Percentiles rank a stretch among this genome's conserved stretches.
Conservation (phyloP, 1,140 invertebrate genomes). For the Ceratoteleas bidentatus region DNA sequence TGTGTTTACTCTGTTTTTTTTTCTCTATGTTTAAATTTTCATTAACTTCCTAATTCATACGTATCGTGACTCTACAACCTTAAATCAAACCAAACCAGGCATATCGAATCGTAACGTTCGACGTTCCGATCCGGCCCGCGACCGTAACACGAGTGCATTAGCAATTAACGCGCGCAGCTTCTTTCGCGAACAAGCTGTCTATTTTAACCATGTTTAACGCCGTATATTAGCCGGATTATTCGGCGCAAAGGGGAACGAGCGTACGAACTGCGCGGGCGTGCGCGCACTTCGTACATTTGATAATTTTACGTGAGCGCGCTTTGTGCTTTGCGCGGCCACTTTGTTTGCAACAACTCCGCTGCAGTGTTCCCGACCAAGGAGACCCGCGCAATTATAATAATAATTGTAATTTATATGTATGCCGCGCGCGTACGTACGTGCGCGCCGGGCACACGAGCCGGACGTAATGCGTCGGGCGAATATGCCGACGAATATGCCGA, state of each 20-base stretch:
- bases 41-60: too few species aligned
- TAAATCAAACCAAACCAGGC: too few species aligned
- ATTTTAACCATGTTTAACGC: slow-evolving; percentile 65
- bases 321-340: slow-evolving; percentile 43
- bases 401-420: slow-evolving; percentile 66
- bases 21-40: too few species aligned
- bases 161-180: slow-evolving; percentile 53
- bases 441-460: slow-evolving; percentile 30
- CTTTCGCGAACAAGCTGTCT: slow-evolving; percentile 58
- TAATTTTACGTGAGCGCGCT: slow-evolving; percentile 54
- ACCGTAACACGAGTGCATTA: slow-evolving; percentile 42
- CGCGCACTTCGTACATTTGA: slow-evolving; percentile 48
- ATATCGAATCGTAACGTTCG: too few species aligned
- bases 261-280: too few species aligned
- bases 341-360: slow-evolving; percentile 52
- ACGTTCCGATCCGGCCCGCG: too few species aligned
- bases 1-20: too few species aligned
- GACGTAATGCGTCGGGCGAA: slow-evolving; percentile 54
- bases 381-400: slow-evolving; percentile 65
- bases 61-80: too few species aligned
- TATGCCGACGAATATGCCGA: slow-evolving; percentile 62
- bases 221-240: slow-evolving; percentile 62
- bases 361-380: slow-evolving; percentile 32
- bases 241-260: slow-evolving; percentile 45
- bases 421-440: slow-evolving; percentile 36